Evolutionary conservation across 2,113 vertebrate species (phyloP).

Genomic region (Gobiocypris rarus): DNA sequence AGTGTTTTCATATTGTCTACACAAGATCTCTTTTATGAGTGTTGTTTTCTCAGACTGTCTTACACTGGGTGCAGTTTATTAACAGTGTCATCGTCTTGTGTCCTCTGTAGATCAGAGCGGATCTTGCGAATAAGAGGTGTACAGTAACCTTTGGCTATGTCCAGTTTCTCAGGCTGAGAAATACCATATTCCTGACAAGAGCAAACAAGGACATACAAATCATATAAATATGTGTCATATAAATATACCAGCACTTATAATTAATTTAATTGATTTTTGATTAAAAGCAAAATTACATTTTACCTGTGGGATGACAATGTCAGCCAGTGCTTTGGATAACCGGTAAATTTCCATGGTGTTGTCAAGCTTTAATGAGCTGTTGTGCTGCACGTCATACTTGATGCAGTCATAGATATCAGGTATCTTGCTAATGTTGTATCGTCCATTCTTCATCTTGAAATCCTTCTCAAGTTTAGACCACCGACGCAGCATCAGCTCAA

Average conservation of each 20-base stretch:
- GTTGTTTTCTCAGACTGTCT: conserved; percentile 54
- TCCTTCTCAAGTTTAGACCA: conserved; percentile 91
- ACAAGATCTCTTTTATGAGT: background rate
- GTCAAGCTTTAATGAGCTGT: conserved; percentile 85
- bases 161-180: conserved; percentile 85
- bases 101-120: conserved; percentile 88
- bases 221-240: too few species aligned
- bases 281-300: background rate
- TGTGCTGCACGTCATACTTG: conserved; percentile 91
- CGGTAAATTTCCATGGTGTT: conserved; percentile 88
- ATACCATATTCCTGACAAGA: conserved; percentile 87
- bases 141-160: conserved; percentile 92
- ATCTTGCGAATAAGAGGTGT: conserved; percentile 89
- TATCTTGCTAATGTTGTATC: conserved; percentile 91
- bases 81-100: conserved; percentile 91
- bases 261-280: background rate
- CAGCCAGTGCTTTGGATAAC: conserved; percentile 88
- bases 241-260: background rate
- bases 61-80: conserved; percentile 92
- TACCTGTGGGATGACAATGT: conserved; percentile 92
- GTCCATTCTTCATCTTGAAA: conserved; percentile 90
- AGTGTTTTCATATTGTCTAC: background rate
- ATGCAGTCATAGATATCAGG: conserved; percentile 92
- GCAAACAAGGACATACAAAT: background rate
- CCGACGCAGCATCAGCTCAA: conserved; percentile 88